These are phyloP conservation scores for Apeira syringaria DNA, from an alignment of 2,888 invertebrate genomes.

Conservation along the genomic window DNA sequence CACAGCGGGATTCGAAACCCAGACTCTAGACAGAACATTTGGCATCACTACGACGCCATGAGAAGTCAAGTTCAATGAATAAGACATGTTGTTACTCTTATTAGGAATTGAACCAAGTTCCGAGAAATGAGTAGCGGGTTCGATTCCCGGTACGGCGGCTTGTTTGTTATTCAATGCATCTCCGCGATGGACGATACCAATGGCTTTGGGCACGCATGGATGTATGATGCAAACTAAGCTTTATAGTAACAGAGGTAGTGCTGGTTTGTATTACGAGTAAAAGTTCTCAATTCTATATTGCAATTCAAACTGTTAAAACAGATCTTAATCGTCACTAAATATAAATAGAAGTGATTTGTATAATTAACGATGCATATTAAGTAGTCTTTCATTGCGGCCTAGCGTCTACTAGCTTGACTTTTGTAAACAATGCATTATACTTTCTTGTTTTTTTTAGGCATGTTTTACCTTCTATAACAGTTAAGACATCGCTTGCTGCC, in stretches of 20 bases:
- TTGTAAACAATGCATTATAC: too few relatives aligned
- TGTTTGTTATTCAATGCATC: conserved; percentile 65
- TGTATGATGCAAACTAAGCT: conserved; percentile 46
- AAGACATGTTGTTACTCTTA: conserved; percentile 63
- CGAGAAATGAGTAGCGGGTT: conserved; percentile 50
- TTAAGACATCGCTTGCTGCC: too few relatives aligned
- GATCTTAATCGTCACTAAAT: too few relatives aligned
- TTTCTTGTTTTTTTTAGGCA: too few relatives aligned
- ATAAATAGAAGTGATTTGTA: too few relatives aligned
- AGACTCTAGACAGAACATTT: neutral
- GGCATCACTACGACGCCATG: neutral
- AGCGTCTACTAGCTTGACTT: too few relatives aligned
- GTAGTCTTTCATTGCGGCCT: too few relatives aligned
- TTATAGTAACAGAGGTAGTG: conserved; percentile 24
- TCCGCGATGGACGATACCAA: conserved; percentile 52
- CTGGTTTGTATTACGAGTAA: conserved; percentile 11
- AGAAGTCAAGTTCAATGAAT: conserved; percentile 10
- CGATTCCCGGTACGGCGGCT: conserved; percentile 49
- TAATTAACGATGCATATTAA: too few relatives aligned
- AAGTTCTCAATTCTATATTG: neutral
- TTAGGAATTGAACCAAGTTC: conserved; percentile 71
- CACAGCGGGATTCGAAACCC: conserved; percentile 13
- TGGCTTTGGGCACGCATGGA: conserved; percentile 38
- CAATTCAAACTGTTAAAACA: too few relatives aligned
- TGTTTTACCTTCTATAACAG: too few relatives aligned